These are phyloP conservation scores for Ectobius pallidus DNA, from an alignment of 2,888 invertebrate genomes.

Conservation along the genomic window DNA sequence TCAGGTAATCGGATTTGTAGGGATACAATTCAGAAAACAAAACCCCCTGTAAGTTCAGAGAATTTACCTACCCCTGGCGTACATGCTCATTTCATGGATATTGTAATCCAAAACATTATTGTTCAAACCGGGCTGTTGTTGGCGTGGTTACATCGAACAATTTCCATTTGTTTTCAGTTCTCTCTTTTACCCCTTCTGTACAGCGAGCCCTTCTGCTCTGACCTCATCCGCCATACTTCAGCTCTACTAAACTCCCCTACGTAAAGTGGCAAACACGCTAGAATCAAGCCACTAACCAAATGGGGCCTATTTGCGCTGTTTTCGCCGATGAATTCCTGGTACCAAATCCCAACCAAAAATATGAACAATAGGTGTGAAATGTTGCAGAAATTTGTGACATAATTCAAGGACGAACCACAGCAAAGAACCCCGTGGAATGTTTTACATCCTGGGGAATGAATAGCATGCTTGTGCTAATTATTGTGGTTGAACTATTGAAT, in stretches of 20 bases:
- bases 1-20: too few relatives aligned
- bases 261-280: not conserved
- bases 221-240: not conserved
- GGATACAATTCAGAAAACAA: too few relatives aligned
- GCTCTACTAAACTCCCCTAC: not conserved
- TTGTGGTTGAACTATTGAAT: too few relatives aligned
- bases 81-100: not conserved
- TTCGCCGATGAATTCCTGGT: too few relatives aligned
- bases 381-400: too few relatives aligned
- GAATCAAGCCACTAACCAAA: conserved; percentile 1
- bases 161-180: not conserved
- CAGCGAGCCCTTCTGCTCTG: not conserved
- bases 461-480: not conserved
- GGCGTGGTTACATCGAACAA: conserved; percentile 11
- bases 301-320: not conserved
- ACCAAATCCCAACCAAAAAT: too few relatives aligned
- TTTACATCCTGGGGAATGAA: too few relatives aligned
- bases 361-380: too few relatives aligned
- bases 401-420: too few relatives aligned
- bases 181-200: not conserved
- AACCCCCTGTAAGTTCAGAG: too few relatives aligned
- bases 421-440: too few relatives aligned
- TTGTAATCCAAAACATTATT: not conserved
- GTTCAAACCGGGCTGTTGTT: conserved; percentile 8
- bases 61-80: conserved; percentile 4